Conservation (phyloP, 2,888 invertebrate species). For the Hypomecis atomaria region DNA sequence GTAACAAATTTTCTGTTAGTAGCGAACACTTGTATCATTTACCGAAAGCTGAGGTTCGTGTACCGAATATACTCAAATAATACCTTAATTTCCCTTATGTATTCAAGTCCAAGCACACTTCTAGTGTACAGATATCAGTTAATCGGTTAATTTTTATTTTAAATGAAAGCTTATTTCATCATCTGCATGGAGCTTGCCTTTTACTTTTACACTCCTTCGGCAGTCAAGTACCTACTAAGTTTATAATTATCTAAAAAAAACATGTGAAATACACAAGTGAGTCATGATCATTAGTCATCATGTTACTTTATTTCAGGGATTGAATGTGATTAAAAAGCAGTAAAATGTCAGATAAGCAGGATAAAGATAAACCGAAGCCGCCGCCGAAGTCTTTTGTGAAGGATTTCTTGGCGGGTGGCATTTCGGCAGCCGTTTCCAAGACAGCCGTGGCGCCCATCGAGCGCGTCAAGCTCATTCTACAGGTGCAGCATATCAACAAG, state of each 20-base stretch:
- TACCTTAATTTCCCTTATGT: too few species aligned
- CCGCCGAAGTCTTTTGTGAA: conserved; percentile 86
- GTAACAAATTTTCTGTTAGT: too few species aligned
- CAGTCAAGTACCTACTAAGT: background rate
- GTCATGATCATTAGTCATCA: background rate
- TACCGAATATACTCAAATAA: too few species aligned
- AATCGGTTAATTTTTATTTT: too few species aligned
- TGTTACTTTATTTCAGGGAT: conserved; percentile 2
- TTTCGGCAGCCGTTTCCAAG: conserved; percentile 97
- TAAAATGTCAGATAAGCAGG: conserved; percentile 37
- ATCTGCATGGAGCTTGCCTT: too few species aligned
- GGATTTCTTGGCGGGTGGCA: conserved; percentile 96
- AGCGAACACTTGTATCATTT: too few species aligned
- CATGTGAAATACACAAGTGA: background rate
- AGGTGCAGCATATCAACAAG: conserved; percentile 97
- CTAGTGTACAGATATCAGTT: too few species aligned
- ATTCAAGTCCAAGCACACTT: too few species aligned
- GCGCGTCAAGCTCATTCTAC: conserved; percentile 96
- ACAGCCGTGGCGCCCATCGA: conserved; percentile 98
- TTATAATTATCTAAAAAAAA: background rate
- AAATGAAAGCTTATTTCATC: too few species aligned
- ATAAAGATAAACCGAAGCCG: conserved; percentile 33
- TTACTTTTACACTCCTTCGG: too few species aligned
- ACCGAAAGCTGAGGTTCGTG: too few species aligned
- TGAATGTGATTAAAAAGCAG: background rate